phyloP scores from a whole-genome alignment of 2,113 vertebrate genomes.

The Orientallactaga bullata region DNA sequence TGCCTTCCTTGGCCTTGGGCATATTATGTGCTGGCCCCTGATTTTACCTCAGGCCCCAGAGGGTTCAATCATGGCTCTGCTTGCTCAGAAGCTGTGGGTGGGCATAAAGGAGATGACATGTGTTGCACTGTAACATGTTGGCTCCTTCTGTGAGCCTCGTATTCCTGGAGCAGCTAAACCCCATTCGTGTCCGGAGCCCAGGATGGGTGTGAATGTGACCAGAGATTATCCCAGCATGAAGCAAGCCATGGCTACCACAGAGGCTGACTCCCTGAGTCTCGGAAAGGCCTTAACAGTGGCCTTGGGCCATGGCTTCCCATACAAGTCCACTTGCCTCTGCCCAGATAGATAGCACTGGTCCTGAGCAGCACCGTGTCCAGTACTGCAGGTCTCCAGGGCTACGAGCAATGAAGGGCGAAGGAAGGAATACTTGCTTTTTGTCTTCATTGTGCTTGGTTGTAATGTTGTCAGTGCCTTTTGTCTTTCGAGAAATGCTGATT shows the following conservation, averaged over 20 bases:
- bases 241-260: background rate
- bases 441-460: accelerated
- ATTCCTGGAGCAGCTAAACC: background rate
- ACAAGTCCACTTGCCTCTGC: background rate
- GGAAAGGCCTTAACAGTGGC: background rate
- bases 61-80: background rate
- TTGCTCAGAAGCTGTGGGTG: background rate
- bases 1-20: background rate
- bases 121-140: background rate
- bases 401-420: background rate
- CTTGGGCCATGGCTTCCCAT: background rate
- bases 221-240: background rate
- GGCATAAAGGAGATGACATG: background rate
- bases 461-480: accelerated
- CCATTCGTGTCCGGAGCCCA: background rate
- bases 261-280: background rate
- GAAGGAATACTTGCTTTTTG: conserved; percentile 48
- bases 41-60: accelerated
- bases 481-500: background rate
- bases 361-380: too few species aligned
- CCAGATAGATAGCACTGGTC: background rate
- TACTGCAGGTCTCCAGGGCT: background rate
- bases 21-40: too few species aligned
- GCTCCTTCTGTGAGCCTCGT: background rate
- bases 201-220: background rate